Evolutionary conservation across 2,797 vertebrate species (phyloP).

Genomic region (Acestrorhynchus altus): DNA sequence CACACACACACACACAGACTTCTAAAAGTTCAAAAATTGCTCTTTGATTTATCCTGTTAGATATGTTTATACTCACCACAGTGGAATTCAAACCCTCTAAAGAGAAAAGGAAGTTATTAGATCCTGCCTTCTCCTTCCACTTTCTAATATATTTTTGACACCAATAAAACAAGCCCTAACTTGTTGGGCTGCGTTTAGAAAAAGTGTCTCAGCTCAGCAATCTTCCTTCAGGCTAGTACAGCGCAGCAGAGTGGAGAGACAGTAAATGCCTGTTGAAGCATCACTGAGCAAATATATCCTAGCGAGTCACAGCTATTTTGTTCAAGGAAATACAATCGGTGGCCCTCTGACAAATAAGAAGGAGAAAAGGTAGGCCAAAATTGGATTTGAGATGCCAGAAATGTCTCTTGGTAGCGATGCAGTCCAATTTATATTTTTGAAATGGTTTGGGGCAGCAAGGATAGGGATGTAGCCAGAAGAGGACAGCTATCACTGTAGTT

Average conservation of each 20-base stretch:
- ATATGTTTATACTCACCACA: conserved; percentile 18
- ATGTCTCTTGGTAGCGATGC: conserved; percentile 55
- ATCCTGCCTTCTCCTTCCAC: not conserved
- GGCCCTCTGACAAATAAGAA: conserved; percentile 65
- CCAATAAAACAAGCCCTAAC: conserved; percentile 65
- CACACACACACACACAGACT: no score
- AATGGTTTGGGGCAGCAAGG: conserved; percentile 56
- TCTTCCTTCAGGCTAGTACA: conserved; percentile 68
- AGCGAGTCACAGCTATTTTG: conserved; percentile 71
- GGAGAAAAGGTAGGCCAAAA: conserved; percentile 56
- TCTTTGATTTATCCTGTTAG: not conserved
- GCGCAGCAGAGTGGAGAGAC: conserved; percentile 71
- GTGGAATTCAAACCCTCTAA: conserved; percentile 13
- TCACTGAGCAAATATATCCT: conserved; percentile 77
- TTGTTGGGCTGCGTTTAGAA: conserved; percentile 69
- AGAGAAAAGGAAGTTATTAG: conserved; percentile 41
- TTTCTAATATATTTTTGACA: conserved; percentile 63
- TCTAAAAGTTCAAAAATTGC: no score
- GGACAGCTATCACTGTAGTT: conserved; percentile 39
- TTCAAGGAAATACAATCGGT: conserved; percentile 70
- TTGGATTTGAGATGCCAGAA: conserved; percentile 66
- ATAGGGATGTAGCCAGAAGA: conserved; percentile 36
- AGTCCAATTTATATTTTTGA: conserved; percentile 61
- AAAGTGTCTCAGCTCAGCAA: conserved; percentile 66
- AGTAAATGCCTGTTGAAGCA: conserved; percentile 76